phyloP scores from a whole-genome alignment of 2,797 vertebrate species.

The Chrysocyon brachyurus region DNA sequence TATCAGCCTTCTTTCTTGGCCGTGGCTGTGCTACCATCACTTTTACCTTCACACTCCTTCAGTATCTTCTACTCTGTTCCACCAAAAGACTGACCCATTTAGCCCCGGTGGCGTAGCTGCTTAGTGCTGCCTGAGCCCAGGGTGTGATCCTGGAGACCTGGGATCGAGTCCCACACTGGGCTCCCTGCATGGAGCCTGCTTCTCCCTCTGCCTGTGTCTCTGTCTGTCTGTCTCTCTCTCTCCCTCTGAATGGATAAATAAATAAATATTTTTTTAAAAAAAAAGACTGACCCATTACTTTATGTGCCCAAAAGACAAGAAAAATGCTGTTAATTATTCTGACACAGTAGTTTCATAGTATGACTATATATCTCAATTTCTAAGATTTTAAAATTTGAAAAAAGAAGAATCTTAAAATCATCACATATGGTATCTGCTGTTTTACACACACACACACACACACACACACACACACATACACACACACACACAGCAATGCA shows the following conservation, averaged over 20 bases:
- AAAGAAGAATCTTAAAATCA: neutral
- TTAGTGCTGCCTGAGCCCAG: too few relatives aligned
- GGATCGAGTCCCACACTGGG: too few relatives aligned
- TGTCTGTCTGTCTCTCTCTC: too few relatives aligned
- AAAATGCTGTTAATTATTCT: neutral
- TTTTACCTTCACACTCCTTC: neutral
- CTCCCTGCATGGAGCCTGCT: too few relatives aligned
- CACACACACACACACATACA: neutral
- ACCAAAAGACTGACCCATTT: neutral
- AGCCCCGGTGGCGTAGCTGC: too few relatives aligned
- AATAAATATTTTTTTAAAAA: too few relatives aligned
- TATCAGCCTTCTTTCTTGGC: neutral
- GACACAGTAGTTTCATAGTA: neutral
- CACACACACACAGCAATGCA: neutral
- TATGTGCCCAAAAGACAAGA: neutral
- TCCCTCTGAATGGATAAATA: too few relatives aligned
- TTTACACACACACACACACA: neutral
- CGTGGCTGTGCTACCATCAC: neutral
- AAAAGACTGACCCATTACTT: neutral
- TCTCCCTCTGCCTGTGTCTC: too few relatives aligned
- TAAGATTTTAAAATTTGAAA: constrained; percentile 11
- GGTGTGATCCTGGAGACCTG: too few relatives aligned
- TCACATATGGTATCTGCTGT: neutral
- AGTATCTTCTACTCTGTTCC: neutral
- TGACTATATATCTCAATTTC: neutral